Base-by-base conservation (phyloP, 2,797 vertebrate genomes). In the Poeciliopsis turneri region DNA sequence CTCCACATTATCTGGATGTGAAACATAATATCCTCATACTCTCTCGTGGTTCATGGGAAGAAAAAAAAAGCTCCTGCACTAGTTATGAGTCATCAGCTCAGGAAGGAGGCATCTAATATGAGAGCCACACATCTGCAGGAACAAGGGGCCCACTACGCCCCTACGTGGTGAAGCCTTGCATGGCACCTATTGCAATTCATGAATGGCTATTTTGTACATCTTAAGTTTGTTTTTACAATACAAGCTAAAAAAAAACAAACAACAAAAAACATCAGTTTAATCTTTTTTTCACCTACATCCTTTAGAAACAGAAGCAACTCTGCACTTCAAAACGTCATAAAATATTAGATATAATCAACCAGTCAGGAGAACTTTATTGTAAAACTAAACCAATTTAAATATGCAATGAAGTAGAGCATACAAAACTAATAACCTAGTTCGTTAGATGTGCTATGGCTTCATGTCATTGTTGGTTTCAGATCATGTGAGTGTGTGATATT, bases 21-120 rank as follows among this genome's bases (percentile, higher is more conserved):
- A 88, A 90, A 86, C 84, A 82, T 86, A 93, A 90, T 93, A 92
- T 94, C 87, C 91, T 91, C 88, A 91, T 90, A 83, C 90, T 90
- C 93, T 93, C 89, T 93, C 90, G 90, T 90, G 92, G 90, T 82
- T 88, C 64, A 53, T 77, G 36, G 30, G 76, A 49, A 4, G 39
- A 5, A 0, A 8, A 28, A 41, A 45, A 75, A 78, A 80, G 76
- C 81, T 90, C 84, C 90, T 90, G 82, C 88, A 83, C 82, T 80
- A 80, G 76, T 85, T 89, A 91, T 95, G 93, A 93, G 82, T 95
- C 93, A 94, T 93, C 86, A 55, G 82, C 82, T 78, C 23, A 75
- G 80, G 78, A 73, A 79, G 88, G 88, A 76, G 88, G 86, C 2
- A 79, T 71, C 55, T 85, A 78, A 88, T 77, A 66, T 88, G 77